These are phyloP conservation scores for Sceloporus tristichus DNA, from an alignment of 2,113 vertebrate genomes.

Conservation along the genomic window DNA sequence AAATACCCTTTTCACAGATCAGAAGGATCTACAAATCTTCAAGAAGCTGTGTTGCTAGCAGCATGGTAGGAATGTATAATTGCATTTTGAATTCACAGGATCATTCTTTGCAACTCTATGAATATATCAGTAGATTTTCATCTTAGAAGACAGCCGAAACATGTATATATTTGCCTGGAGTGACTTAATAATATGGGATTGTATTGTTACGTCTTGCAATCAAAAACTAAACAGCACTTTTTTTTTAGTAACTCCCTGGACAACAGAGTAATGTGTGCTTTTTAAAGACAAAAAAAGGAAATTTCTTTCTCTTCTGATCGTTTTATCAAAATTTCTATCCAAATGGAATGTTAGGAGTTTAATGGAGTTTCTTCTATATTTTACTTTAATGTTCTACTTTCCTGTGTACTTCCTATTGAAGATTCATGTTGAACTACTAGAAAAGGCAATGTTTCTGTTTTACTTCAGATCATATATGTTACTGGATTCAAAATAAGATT, in stretches of 20 bases:
- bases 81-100: conserved; percentile 9
- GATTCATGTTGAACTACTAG: background rate
- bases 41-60: conserved; percentile 8
- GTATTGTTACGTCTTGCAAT: background rate
- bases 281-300: background rate
- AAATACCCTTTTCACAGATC: background rate
- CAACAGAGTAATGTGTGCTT: background rate
- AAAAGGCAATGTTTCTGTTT: background rate
- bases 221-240: background rate
- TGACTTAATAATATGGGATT: conserved; percentile 1
- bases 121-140: background rate
- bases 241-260: background rate
- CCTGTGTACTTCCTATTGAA: background rate
- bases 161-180: background rate
- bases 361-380: background rate
- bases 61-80: background rate
- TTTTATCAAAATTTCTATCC: background rate
- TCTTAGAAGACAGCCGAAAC: background rate
- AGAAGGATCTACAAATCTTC: background rate
- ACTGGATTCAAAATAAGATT: background rate
- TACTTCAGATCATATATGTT: background rate
- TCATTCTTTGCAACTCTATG: background rate
- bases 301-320: background rate
- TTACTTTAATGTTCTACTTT: background rate
- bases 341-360: background rate